These are phyloP conservation scores for Tipula unca DNA, from an alignment of 2,888 invertebrate species.

Conservation along the genomic window DNA sequence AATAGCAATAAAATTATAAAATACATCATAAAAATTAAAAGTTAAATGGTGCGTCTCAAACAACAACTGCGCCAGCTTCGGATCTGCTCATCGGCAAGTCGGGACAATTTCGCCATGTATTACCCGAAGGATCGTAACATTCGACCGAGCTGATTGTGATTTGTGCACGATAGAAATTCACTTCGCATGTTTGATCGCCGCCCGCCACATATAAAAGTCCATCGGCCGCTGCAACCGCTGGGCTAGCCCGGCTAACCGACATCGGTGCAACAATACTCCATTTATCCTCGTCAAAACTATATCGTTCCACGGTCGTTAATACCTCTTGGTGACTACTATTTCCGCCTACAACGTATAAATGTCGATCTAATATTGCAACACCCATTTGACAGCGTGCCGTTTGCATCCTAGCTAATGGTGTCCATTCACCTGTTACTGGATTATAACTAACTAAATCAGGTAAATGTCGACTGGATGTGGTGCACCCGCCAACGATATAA, in stretches of 20 bases:
- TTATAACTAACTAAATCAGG: constrained; percentile 72
- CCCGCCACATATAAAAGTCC: constrained; percentile 77
- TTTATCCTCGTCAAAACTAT: constrained; percentile 44
- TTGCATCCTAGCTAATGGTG: constrained; percentile 64
- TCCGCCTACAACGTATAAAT: constrained; percentile 82
- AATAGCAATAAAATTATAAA: not conserved
- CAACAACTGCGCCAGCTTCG: constrained; percentile 79
- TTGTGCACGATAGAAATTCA: constrained; percentile 76
- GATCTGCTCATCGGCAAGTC: constrained; percentile 75
- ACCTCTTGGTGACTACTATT: constrained; percentile 74
- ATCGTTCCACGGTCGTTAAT: constrained; percentile 69
- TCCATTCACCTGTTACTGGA: constrained; percentile 75
- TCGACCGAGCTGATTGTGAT: constrained; percentile 77
- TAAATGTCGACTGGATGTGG: constrained; percentile 67
- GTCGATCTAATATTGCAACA: constrained; percentile 73
- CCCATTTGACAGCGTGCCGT: constrained; percentile 83
- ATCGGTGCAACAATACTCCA: constrained; percentile 72
- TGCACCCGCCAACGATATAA: constrained; percentile 87
- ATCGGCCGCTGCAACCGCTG: constrained; percentile 77
- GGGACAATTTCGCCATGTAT: constrained; percentile 70
- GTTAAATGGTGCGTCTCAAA: constrained; percentile 42
- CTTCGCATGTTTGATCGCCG: constrained; percentile 73
- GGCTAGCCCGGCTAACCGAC: constrained; percentile 67
- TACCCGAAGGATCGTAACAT: constrained; percentile 69
- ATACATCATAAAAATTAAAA: not conserved